phyloP scores from a whole-genome alignment of 1,140 invertebrate species.

The Diorhabda carinulata region DNA sequence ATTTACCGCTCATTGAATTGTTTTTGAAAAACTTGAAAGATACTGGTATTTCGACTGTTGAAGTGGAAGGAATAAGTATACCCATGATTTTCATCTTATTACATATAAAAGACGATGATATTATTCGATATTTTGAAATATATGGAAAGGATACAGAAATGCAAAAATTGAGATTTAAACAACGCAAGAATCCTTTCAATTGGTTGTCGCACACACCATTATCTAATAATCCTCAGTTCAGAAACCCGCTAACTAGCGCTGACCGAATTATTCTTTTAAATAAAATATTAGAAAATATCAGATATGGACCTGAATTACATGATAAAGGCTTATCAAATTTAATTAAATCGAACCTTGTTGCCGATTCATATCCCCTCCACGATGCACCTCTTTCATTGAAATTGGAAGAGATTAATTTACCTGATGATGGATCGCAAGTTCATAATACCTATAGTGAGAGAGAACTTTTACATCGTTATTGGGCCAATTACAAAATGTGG shows the following conservation, averaged over 20 bases:
- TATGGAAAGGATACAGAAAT: constrained; percentile 17
- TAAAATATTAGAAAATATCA: constrained; percentile 22
- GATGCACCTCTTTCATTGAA: constrained; percentile 49
- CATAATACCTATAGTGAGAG: constrained; percentile 26
- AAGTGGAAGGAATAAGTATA: constrained; percentile 3
- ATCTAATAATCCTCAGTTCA: not conserved
- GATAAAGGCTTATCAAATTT: constrained; percentile 25
- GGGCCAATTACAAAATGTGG: constrained; percentile 51
- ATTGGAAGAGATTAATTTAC: constrained; percentile 39
- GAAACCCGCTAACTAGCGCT: constrained; percentile 16
- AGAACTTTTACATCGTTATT: constrained; percentile 32
- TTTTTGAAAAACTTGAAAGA: constrained; percentile 19
- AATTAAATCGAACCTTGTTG: constrained; percentile 10
- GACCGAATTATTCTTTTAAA: constrained; percentile 21
- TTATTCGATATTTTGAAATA: constrained; percentile 24
- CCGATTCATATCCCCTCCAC: constrained; percentile 61
- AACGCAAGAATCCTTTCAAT: not conserved
- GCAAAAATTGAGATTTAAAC: not conserved
- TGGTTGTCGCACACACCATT: not conserved
- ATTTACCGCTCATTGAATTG: constrained; percentile 4
- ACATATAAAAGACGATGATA: constrained; percentile 6
- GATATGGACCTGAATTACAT: constrained; percentile 16
- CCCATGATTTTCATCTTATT: constrained; percentile 17
- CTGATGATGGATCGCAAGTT: not conserved
- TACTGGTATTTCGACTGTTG: constrained; percentile 19